Percentiles rank a stretch among this genome's conserved stretches.
phyloP scores from a whole-genome alignment of 2,113 vertebrate genomes.

The Struthio camelus region DNA sequence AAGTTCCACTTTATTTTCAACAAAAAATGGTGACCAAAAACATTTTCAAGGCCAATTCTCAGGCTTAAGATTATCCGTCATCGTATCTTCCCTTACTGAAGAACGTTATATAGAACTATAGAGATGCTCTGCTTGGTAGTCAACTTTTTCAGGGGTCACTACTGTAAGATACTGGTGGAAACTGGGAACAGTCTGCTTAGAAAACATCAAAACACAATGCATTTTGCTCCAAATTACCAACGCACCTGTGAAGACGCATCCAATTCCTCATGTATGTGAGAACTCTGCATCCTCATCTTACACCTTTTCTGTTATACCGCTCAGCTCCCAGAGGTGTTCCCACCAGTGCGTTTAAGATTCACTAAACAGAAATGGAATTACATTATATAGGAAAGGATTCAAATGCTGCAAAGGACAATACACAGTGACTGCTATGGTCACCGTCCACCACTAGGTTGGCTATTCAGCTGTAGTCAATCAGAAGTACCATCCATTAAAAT shows the following conservation, averaged over 20 bases:
- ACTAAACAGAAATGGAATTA: background rate
- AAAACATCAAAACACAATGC: background rate
- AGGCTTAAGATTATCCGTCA: background rate
- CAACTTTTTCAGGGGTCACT: background rate
- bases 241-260: too few species aligned
- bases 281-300: background rate
- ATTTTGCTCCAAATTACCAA: background rate
- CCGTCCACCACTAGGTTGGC: background rate
- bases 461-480: background rate
- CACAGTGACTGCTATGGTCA: rapidly evolving
- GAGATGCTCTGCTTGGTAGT: background rate
- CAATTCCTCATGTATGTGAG: background rate
- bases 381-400: background rate
- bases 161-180: rapidly evolving
- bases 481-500: background rate
- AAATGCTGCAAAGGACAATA: background rate
- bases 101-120: background rate
- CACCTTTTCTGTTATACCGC: too few species aligned
- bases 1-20: background rate
- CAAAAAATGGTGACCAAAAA: background rate
- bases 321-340: background rate
- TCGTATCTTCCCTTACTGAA: background rate
- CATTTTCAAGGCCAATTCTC: background rate
- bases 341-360: background rate
- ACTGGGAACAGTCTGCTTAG: background rate